Conservation (phyloP, 2,888 invertebrate genomes). For the Tipula unca region DNA sequence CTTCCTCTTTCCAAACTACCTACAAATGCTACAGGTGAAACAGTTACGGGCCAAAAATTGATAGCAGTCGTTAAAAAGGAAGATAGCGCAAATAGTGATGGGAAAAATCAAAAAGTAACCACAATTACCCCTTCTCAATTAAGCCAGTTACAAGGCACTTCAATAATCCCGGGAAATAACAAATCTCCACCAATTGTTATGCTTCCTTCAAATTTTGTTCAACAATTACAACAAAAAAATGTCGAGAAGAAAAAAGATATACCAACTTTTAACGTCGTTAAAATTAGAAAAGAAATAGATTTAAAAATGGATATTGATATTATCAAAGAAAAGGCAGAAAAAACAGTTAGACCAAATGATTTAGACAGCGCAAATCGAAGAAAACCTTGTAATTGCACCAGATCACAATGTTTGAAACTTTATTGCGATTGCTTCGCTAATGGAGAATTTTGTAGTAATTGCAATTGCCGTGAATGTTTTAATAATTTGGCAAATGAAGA, state of each 20-base stretch:
- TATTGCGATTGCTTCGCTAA: conserved; percentile 99
- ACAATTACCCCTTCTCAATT: conserved; percentile 40
- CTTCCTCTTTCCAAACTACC: conserved; percentile 35
- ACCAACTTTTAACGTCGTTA: background rate
- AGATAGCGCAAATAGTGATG: background rate
- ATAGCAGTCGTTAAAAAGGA: conserved; percentile 20
- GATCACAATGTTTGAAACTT: conserved; percentile 95
- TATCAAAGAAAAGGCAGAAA: background rate
- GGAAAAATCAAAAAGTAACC: conserved; percentile 25
- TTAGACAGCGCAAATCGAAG: conserved; percentile 44
- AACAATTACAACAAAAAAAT: conserved; percentile 36
- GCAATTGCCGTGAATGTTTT: conserved; percentile 95
- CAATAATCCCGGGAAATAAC: conserved; percentile 31
- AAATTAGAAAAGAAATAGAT: conserved; percentile 17
- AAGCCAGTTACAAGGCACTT: conserved; percentile 34
- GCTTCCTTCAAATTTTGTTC: conserved; percentile 50
- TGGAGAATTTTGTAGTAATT: conserved; percentile 96
- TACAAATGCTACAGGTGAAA: conserved; percentile 33
- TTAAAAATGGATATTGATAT: background rate
- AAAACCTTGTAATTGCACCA: conserved; percentile 98
- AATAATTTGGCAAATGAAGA: conserved; percentile 96
- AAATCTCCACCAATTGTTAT: conserved; percentile 47
- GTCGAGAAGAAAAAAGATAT: background rate
- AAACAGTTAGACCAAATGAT: background rate
- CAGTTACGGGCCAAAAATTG: conserved; percentile 30